Base-by-base conservation (phyloP, 2,113 vertebrate species). In the human region DNA sequence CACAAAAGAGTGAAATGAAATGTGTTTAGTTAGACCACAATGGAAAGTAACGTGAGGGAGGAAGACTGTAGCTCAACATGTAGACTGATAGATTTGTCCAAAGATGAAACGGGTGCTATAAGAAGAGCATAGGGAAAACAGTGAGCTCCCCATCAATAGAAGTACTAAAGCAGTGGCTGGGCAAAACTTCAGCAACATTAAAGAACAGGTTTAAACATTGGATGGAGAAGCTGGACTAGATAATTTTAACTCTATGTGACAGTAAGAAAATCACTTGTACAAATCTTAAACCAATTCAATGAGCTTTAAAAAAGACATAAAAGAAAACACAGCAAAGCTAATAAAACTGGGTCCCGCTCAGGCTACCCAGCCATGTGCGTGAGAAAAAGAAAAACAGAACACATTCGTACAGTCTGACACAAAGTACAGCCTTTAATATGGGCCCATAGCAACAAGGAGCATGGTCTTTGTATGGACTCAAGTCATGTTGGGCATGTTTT, bases 211-310 rank as follows among this genome's bases (percentile, higher is more conserved):
- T 92, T 96, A 94, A 97, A 68, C 57, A 95, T 27, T 89, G 32
- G 57, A 93, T 94, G 18, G 57, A 89, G 25, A 89, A 73, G 40
- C 25, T 75, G 50, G 17, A 83, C n/a, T 92, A 83, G n/a, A 68
- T 55, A n/a, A 90, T 27, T 93, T 45, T 68, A 88, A 81, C 43
- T 82, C 23, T 40, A 20, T 93, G 22, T 83, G 38, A 93, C 38
- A 92, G 52, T 3, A 93, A 95, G 32, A 88, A 50, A 94, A 82
- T 88, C 96, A 97, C 89, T 95, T 98, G 97, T 97, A 97, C 78
- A 98, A 98, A 98, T 98, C 91, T 97, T 96, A 98, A 98, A 98
- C 75, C 94, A 95, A 98, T 98, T 97, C 95, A 98, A 97, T 87
- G 96, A 97, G 89, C 97, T 98, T 97, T 98, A 94, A 97, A 97